Conservation (phyloP, 2,797 vertebrate species). For the Dryobates pubescens region DNA sequence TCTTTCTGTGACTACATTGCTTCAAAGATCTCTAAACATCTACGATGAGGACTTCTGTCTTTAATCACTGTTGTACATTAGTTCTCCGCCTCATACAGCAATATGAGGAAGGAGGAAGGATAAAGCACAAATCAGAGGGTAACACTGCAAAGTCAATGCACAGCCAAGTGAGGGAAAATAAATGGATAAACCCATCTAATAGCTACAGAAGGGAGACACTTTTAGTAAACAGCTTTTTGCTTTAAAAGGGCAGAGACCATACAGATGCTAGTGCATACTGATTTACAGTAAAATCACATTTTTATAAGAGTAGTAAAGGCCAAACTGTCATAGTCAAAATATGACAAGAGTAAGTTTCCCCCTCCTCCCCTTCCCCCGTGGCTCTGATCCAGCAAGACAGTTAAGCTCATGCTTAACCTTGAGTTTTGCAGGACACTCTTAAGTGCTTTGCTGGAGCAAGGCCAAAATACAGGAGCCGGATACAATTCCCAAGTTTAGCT, state of each 20-base stretch:
- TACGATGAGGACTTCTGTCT: neutral
- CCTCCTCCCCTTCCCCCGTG: neutral
- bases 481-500: neutral
- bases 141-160: neutral
- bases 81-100: neutral
- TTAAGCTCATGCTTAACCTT: neutral
- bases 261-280: neutral
- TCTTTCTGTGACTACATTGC: neutral
- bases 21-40: neutral
- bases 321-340: neutral
- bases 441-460: slow-evolving; percentile 12
- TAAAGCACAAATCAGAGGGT: neutral
- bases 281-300: neutral
- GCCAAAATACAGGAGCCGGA: slow-evolving; percentile 18
- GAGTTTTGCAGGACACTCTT: neutral
- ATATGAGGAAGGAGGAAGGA: neutral
- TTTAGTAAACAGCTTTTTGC: neutral
- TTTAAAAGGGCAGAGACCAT: neutral
- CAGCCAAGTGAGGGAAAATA: neutral
- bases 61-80: neutral
- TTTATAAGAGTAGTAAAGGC: neutral
- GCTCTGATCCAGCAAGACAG: neutral
- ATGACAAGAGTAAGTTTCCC: neutral
- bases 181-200: neutral
- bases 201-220: neutral